Evolutionary conservation across 2,888 invertebrate species (phyloP).

Genomic region (Volucella bombylans): DNA sequence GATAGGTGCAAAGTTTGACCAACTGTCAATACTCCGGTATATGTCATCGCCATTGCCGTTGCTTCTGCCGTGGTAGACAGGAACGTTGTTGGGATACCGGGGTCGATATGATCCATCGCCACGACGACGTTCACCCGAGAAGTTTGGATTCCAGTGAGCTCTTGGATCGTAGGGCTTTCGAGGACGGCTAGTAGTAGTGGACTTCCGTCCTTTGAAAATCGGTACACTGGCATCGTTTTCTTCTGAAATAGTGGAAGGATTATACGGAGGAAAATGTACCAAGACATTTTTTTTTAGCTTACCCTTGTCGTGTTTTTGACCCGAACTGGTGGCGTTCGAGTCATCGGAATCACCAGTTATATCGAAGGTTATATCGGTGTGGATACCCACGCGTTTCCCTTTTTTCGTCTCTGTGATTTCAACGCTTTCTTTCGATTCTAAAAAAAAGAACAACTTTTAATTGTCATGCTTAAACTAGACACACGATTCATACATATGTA

Average conservation of each 20-base stretch:
- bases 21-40: conserved; percentile 79
- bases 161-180: conserved; percentile 79
- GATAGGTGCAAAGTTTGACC: conserved; percentile 81
- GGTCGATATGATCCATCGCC: conserved; percentile 77
- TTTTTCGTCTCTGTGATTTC: conserved; percentile 81
- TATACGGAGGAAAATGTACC: not conserved
- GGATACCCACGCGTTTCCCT: conserved; percentile 82
- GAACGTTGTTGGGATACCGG: conserved; percentile 78
- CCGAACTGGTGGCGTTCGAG: conserved; percentile 79
- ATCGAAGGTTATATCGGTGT: conserved; percentile 82
- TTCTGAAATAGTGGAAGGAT: conserved; percentile 75
- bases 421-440: conserved; percentile 82
- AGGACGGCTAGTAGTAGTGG: conserved; percentile 77
- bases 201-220: conserved; percentile 80
- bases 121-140: conserved; percentile 77
- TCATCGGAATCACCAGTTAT: conserved; percentile 79
- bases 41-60: conserved; percentile 77
- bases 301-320: conserved; percentile 80
- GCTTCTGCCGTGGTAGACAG: conserved; percentile 77
- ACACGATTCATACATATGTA: too few relatives aligned
- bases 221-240: conserved; percentile 81
- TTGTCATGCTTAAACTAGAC: too few relatives aligned
- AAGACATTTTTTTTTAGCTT: not conserved
- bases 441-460: conserved; percentile 3
- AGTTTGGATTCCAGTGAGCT: conserved; percentile 80